These are phyloP conservation scores for Anticlea derivata DNA, from an alignment of 2,888 invertebrate species.

Conservation along the genomic window DNA sequence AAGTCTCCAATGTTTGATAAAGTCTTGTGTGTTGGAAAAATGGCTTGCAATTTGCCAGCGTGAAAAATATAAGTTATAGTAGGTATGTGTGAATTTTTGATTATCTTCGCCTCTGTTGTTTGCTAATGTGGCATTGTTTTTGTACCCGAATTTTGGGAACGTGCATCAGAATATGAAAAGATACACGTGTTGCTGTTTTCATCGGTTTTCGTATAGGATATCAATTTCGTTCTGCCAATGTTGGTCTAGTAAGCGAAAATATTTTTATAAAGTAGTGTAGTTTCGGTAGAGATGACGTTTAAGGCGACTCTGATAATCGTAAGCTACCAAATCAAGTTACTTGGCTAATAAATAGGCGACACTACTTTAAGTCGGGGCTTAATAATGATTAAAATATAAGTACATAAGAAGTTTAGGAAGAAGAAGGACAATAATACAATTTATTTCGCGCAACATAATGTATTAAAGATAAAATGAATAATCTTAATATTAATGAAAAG, in stretches of 20 bases:
- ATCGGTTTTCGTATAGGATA: slow-evolving; percentile 28
- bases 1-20: slow-evolving; percentile 77
- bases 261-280: background rate
- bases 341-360: too few species aligned
- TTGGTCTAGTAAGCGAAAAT: background rate
- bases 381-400: too few species aligned
- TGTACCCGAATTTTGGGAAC: slow-evolving; percentile 32
- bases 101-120: slow-evolving; percentile 37
- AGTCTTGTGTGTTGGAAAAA: slow-evolving; percentile 73
- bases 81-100: slow-evolving; percentile 42
- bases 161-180: slow-evolving; percentile 33
- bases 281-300: too few species aligned
- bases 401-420: too few species aligned
- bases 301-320: too few species aligned
- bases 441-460: too few species aligned
- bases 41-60: slow-evolving; percentile 60
- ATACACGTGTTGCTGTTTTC: slow-evolving; percentile 23
- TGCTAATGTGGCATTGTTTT: slow-evolving; percentile 39
- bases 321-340: too few species aligned
- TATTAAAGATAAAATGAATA: too few species aligned
- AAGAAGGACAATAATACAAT: too few species aligned
- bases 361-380: too few species aligned
- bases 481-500: too few species aligned
- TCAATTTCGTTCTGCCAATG: slow-evolving; percentile 12
- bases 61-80: slow-evolving; percentile 51